These are phyloP conservation scores for Sceloporus undulatus DNA, from an alignment of 2,113 vertebrate species.

Conservation along the genomic window DNA sequence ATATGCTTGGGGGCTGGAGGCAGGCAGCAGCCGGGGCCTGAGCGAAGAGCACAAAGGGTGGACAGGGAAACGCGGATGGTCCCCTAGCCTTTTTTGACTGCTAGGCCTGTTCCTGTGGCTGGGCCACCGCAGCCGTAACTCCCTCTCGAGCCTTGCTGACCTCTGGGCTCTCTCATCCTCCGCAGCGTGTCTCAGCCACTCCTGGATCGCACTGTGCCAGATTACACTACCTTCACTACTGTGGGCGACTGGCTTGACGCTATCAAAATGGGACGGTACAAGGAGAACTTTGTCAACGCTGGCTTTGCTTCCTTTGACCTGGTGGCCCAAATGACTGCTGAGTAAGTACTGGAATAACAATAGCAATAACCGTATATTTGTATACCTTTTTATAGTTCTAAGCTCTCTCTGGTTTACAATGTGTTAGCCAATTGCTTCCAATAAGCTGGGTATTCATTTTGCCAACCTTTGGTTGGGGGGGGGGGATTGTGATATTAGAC, in stretches of 20 bases:
- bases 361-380: too few species aligned
- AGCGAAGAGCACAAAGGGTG: slow-evolving; percentile 7
- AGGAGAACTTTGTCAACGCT: slow-evolving; percentile 96
- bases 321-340: slow-evolving; percentile 98
- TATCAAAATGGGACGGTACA: slow-evolving; percentile 99
- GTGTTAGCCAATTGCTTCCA: too few species aligned
- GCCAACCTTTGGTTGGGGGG: too few species aligned
- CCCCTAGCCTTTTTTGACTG: neutral
- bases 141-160: slow-evolving; percentile 60
- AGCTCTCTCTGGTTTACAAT: too few species aligned
- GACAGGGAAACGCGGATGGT: slow-evolving; percentile 8
- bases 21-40: slow-evolving; percentile 2
- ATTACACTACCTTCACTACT: slow-evolving; percentile 98
- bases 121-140: neutral
- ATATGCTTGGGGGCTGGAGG: slow-evolving; percentile 18
- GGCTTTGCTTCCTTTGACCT: slow-evolving; percentile 98
- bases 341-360: slow-evolving; percentile 85
- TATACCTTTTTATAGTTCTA: too few species aligned
- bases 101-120: neutral
- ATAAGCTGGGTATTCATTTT: too few species aligned
- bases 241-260: slow-evolving; percentile 99
- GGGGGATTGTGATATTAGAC: too few species aligned
- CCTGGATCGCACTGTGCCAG: slow-evolving; percentile 95
- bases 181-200: slow-evolving; percentile 95
- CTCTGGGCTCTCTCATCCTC: slow-evolving; percentile 68